Evolutionary conservation across 1,140 invertebrate genomes (phyloP).

Genomic region (Cotesia typhae): DNA sequence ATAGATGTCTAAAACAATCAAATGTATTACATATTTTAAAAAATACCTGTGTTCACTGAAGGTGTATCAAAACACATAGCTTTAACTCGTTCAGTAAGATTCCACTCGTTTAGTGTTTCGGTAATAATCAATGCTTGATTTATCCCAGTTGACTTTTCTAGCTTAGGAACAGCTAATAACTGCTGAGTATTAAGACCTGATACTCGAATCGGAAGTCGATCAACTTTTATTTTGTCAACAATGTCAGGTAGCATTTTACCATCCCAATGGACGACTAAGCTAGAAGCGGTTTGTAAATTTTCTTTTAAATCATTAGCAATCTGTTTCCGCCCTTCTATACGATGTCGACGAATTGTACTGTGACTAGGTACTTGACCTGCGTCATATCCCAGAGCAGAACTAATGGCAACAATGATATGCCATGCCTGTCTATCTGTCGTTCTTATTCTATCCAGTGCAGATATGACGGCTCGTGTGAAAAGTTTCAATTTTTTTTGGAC

Average conservation of each 20-base stretch:
- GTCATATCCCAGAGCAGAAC: slow-evolving; percentile 28
- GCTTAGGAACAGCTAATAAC: no score
- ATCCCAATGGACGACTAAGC: slow-evolving; percentile 34
- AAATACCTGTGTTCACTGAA: slow-evolving; percentile 38
- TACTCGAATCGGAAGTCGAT: no score
- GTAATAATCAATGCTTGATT: slow-evolving; percentile 44
- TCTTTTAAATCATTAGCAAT: slow-evolving; percentile 35
- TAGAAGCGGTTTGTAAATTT: slow-evolving; percentile 36
- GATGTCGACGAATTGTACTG: no score
- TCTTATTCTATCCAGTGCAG: slow-evolving; percentile 36
- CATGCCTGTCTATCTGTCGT: slow-evolving; percentile 33
- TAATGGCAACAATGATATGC: slow-evolving; percentile 31
- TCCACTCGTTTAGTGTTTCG: slow-evolving; percentile 39
- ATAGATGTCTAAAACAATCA: no score
- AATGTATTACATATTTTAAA: no score
- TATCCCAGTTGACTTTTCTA: slow-evolving; percentile 43
- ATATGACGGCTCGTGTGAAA: slow-evolving; percentile 32
- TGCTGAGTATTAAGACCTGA: no score
- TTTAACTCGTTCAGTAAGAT: slow-evolving; percentile 33
- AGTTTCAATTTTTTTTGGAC: slow-evolving; percentile 30
- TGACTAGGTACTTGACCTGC: slow-evolving; percentile 18
- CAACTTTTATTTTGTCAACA: no score
- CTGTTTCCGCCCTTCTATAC: slow-evolving; percentile 30
- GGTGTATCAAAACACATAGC: slow-evolving; percentile 44
- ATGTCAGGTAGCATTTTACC: slow-evolving; percentile 44